phyloP scores from a whole-genome alignment of 2,888 invertebrate genomes.

The Malthinus flaveolus region DNA sequence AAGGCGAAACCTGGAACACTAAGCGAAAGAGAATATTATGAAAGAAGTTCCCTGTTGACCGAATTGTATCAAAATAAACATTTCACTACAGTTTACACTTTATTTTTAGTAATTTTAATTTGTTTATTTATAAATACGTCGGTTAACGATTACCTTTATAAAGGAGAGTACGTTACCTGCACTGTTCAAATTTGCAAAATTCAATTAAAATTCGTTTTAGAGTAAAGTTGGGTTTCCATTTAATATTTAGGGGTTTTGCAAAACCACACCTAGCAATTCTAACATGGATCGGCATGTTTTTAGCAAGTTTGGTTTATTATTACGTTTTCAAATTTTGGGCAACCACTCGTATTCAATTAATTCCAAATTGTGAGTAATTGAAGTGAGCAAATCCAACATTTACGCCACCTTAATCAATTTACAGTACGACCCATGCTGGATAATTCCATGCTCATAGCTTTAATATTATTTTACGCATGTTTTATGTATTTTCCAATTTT shows the following conservation, averaged over 20 bases:
- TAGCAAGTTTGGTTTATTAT: constrained; percentile 41
- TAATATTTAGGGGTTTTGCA: constrained; percentile 63
- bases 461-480: background rate
- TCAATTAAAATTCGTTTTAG: constrained; percentile 45
- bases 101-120: constrained; percentile 78
- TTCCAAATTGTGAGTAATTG: constrained; percentile 10
- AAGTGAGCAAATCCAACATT: background rate
- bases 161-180: constrained; percentile 70
- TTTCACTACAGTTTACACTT: constrained; percentile 81
- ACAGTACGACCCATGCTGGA: background rate
- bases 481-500: background rate
- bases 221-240: constrained; percentile 60
- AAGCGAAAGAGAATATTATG: constrained; percentile 57
- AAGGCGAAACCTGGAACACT: no score
- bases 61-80: constrained; percentile 77
- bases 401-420: no score
- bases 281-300: constrained; percentile 60
- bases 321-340: constrained; percentile 13
- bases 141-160: constrained; percentile 71
- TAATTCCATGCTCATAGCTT: background rate
- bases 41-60: constrained; percentile 77
- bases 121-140: constrained; percentile 73
- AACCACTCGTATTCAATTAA: constrained; percentile 1
- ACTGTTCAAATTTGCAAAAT: background rate
- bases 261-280: constrained; percentile 61